phyloP scores from a whole-genome alignment of 2,888 invertebrate species.

The Epirrhoe alternata region DNA sequence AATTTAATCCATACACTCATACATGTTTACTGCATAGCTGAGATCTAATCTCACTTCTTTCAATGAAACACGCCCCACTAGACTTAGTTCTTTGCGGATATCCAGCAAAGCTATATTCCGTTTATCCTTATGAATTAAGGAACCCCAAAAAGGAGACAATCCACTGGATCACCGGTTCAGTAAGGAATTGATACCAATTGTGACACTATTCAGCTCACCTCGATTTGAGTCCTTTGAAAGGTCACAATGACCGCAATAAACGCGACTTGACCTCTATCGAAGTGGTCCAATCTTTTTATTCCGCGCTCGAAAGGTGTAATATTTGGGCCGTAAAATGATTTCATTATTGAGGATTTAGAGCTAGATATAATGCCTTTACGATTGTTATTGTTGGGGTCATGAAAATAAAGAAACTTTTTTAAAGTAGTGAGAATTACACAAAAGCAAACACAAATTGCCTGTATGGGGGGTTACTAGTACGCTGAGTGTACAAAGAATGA shows the following conservation, averaged over 20 bases:
- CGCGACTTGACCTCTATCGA: slow-evolving; percentile 16
- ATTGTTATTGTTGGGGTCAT: neutral
- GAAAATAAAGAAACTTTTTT: too few relatives aligned
- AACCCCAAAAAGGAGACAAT: neutral
- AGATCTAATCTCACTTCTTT: too few relatives aligned
- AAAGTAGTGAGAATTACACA: neutral
- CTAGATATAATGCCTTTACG: neutral
- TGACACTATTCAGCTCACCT: slow-evolving; percentile 8
- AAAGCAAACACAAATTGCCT: too few relatives aligned
- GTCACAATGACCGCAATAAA: slow-evolving; percentile 29
- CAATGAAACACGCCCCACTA: too few relatives aligned
- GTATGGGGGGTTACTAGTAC: too few relatives aligned
- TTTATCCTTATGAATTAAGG: neutral
- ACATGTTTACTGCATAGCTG: too few relatives aligned
- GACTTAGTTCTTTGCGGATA: too few relatives aligned
- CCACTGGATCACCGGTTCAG: neutral
- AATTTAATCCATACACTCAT: too few relatives aligned
- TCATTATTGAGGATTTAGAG: neutral
- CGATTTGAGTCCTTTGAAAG: slow-evolving; percentile 26
- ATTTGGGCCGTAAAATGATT: slow-evolving; percentile 3
- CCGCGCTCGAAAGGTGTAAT: neutral
- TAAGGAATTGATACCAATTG: slow-evolving; percentile 15
- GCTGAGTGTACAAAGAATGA: too few relatives aligned
- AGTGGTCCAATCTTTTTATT: slow-evolving; percentile 16
- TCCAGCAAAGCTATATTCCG: neutral